Percentiles rank a stretch among this genome's conserved stretches.
phyloP scores from a whole-genome alignment of 2,113 vertebrate genomes.

The Lipophrys pholis region DNA sequence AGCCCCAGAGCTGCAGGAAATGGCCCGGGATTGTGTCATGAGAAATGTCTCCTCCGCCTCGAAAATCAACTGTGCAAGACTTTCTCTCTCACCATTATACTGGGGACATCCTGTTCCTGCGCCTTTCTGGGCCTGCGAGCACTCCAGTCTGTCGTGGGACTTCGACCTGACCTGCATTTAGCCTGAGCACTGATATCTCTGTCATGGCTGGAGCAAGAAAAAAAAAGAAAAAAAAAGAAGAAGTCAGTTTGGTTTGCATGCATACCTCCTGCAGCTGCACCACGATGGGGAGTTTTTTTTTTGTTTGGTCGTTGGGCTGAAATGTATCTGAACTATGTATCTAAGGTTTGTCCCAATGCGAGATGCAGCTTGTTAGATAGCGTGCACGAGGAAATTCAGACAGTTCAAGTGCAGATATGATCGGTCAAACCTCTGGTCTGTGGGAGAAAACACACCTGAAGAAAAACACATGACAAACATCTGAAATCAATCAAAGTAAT shows the following conservation, averaged over 20 bases:
- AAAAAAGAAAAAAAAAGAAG: neutral
- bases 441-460: neutral
- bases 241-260: neutral
- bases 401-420: constrained; percentile 26
- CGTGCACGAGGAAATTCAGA: neutral
- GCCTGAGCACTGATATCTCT: neutral
- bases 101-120: constrained; percentile 64
- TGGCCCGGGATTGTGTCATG: constrained; percentile 61
- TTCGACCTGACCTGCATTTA: constrained; percentile 34
- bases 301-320: constrained; percentile 27
- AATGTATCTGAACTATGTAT: constrained; percentile 42
- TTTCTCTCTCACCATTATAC: constrained; percentile 44
- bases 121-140: constrained; percentile 20
- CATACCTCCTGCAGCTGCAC: constrained; percentile 47
- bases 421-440: constrained; percentile 3
- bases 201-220: constrained; percentile 3
- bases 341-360: neutral
- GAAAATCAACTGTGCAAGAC: constrained; percentile 29
- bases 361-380: constrained; percentile 35
- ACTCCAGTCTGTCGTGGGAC: constrained; percentile 7
- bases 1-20: constrained; percentile 60
- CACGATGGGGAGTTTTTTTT: neutral
- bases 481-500: too few species aligned
- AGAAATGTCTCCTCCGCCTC: constrained; percentile 62
- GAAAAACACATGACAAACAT: neutral